Evolutionary conservation across 2,888 invertebrate species (phyloP), one percentile per base, ranked within the genome.

Genomic region (Catocala nupta): DNA sequence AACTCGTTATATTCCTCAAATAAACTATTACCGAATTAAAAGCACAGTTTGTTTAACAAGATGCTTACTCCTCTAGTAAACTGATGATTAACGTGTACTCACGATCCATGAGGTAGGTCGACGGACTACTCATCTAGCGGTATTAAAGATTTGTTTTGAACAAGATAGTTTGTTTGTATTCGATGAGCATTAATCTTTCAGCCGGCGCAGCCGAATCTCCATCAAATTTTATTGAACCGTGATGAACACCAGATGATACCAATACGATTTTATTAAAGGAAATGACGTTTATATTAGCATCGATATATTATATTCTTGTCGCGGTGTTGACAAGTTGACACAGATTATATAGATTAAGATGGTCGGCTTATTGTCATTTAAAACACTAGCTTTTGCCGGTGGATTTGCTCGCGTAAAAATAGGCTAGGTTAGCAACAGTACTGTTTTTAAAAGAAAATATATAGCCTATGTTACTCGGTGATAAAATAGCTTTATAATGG

Each of bases 231-330:
- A 71, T 73, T 53, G 74, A 63, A 59, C 34, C 45, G 33, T 60
- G 48, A 73, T 71, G 43, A 63, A 75, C 13, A 34, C 71, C 71
- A 64, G 67, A 68, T 68, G 70, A 73, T 67, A 71, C 67, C 67
- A 55, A 68, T 75, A 63, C 63, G 73, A 65, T 75, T 75, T 75
- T 76, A 75, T 73, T 60, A 63, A 61, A 64, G 77, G 68, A 76
- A 68, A 57, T 76, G 63, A 68, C 63, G 73, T 69, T 63, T 43
- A 13, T 70, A 59, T 70, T 52, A 39, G 10, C 59, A 36, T 25
- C 25, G 25, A 25, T 53, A 53, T 52, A 52, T 13, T 36, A 16
- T 6, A 9, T 39, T 7, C 9, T 8, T 39, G 36, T 39, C 36
- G 36, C 36, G 0, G 36, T 39, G 9, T 39, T 39, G 25, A 25